Percentiles rank a stretch among this genome's conserved stretches.
These are phyloP conservation scores for Folsomia manolachei DNA, from an alignment of 2,888 invertebrate species.

Conservation along the genomic window DNA sequence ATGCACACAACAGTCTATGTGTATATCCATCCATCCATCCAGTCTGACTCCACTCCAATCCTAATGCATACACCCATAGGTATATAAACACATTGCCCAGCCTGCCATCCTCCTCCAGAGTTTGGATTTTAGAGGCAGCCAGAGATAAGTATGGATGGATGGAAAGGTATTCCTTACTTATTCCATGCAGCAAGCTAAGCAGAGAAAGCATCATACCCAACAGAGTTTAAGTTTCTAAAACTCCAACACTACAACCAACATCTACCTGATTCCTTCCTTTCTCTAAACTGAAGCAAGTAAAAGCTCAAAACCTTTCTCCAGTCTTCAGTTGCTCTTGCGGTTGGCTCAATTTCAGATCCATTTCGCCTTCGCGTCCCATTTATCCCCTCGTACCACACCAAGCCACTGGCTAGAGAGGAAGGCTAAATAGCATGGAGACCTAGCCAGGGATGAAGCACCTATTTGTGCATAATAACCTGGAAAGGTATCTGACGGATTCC, in stretches of 20 bases:
- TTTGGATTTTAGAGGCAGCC: not conserved
- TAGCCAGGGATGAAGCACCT: no score
- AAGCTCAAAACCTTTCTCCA: constrained; percentile 11
- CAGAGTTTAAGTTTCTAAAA: not conserved
- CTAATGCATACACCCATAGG: not conserved
- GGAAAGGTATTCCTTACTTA: not conserved
- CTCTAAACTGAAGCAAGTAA: constrained; percentile 11
- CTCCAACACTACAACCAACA: not conserved
- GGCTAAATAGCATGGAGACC: no score
- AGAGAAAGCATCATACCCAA: not conserved
- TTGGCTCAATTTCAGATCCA: constrained; percentile 20
- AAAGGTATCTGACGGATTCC: constrained; percentile 6
- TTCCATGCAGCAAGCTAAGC: not conserved
- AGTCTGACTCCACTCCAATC: not conserved
- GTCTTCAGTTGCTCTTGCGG: constrained; percentile 2
- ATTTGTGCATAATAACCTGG: constrained; percentile 19
- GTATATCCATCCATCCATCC: no score
- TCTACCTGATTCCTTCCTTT: constrained; percentile 13
- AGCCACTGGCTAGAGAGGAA: not conserved
- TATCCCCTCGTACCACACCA: not conserved
- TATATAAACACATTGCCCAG: not conserved
- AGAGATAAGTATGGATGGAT: not conserved
- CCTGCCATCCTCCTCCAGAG: not conserved
- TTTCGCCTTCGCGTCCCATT: constrained; percentile 9
- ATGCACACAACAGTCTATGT: not conserved